Evolutionary conservation across 2,797 vertebrate species (phyloP).

Genomic region (Falco peregrinus): DNA sequence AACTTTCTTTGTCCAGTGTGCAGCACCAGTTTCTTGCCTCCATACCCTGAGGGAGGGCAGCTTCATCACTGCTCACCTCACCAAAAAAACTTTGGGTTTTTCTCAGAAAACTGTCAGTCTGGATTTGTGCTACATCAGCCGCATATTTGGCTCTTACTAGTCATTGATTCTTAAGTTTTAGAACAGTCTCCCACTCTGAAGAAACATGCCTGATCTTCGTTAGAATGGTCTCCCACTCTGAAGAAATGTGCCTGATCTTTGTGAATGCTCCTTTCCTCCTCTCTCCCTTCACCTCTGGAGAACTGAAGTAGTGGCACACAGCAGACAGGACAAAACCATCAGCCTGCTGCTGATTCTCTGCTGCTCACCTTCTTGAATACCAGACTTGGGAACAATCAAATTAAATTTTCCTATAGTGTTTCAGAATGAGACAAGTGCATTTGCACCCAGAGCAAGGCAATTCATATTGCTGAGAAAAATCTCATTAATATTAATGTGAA

Average conservation of each 20-base stretch:
- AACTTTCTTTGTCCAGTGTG: neutral
- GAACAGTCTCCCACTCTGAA: neutral
- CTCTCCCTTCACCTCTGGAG: neutral
- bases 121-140: neutral
- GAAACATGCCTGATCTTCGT: neutral
- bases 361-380: neutral
- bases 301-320: neutral
- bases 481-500: neutral
- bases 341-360: neutral
- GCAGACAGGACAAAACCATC: neutral
- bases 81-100: neutral
- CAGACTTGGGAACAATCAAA: neutral
- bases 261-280: neutral
- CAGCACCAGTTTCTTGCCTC: neutral
- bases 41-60: neutral
- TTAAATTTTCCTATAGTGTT: neutral
- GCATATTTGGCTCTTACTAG: neutral
- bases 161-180: neutral
- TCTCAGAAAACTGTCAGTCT: neutral
- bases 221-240: too few relatives aligned
- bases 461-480: neutral
- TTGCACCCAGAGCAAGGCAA: neutral
- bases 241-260: neutral
- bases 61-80: neutral
- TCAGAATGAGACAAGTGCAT: neutral